Conservation (phyloP, 2,113 vertebrate genomes). For the Illadopsis cleaveri region DNA sequence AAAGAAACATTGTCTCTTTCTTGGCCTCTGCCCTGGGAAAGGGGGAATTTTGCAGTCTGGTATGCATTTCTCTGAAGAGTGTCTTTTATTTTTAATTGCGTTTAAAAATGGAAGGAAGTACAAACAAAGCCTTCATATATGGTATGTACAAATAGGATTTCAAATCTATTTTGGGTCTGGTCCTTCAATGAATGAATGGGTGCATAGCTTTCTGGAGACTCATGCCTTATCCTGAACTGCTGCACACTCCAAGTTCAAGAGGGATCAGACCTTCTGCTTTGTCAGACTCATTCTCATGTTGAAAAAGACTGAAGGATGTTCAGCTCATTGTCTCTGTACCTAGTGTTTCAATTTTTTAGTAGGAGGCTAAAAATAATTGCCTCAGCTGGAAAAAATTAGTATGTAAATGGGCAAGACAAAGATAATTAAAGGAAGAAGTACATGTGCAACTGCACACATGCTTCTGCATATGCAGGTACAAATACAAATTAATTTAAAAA, state of each 20-base stretch:
- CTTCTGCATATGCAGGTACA: neutral
- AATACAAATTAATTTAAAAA: neutral
- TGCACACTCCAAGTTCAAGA: neutral
- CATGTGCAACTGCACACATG: neutral
- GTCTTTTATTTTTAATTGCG: neutral
- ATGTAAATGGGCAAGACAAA: neutral
- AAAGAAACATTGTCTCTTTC: constrained; percentile 39
- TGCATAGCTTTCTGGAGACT: neutral
- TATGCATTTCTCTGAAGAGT: constrained; percentile 31
- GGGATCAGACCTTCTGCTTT: neutral
- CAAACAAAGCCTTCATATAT: constrained; percentile 20
- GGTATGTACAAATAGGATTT: constrained; percentile 1
- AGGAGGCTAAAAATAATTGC: neutral
- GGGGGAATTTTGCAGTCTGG: neutral
- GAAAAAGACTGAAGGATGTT: neutral
- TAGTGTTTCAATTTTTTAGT: neutral
- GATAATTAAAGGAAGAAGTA: neutral
- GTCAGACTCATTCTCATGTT: neutral
- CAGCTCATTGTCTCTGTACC: neutral
- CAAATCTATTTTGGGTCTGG: neutral
- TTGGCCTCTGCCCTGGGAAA: constrained; percentile 25
- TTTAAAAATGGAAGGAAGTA: constrained; percentile 44
- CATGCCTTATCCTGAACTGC: neutral
- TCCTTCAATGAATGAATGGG: neutral
- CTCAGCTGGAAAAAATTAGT: neutral